Base-by-base conservation (phyloP, 53 echinoderm and acorn worm species). In the Echinometra lucunter region DNA sequence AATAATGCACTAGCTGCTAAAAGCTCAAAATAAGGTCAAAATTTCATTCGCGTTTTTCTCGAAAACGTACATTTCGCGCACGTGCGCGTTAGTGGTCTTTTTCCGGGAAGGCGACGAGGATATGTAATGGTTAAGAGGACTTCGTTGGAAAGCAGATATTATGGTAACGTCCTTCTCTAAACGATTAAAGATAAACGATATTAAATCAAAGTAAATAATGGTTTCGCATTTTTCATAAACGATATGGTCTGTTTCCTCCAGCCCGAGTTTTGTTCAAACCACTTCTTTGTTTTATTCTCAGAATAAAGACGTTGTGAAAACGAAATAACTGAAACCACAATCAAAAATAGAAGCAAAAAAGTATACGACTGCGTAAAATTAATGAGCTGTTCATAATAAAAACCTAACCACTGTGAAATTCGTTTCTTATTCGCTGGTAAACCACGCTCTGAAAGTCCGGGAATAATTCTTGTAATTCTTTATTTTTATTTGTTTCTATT, bases 321-420 rank as follows among this genome's bases (percentile, higher is more conserved):
- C 42, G 78, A 78, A 78, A 40, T 78, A 19, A 42, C 4, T 78
- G 42, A 35, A 78, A 42, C 78, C 78, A 42, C 78, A 78, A 78
- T 78, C 21, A 42, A 78, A 78, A 78, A 78, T 78, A 78, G 78
- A 78, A 38, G 0, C 42, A 78, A 21, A 78, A 78, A 42, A 78
- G 4, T 40, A n/a, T n/a, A 21, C 42, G 38, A 42, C 69, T 34
- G 69, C 69, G 32, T 6, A n/a, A n/a, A n/a, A n/a, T n/a, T n/a
- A 69, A 69, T 32, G 19, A 32, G 32, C 42, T 18, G 42, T 19
- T 38, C 78, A 78, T 35, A 42, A 78, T 78, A 19, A 78, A 42
- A 42, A 40, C n/a, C 23, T 42, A 78, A 40, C 78, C 78, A 78
- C 78, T 42, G 17, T 78, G 78, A 78, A 78, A 78, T 78, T 18